Evolutionary conservation across 2,797 vertebrate genomes (phyloP).

Genomic region (Aldrovandia affinis): DNA sequence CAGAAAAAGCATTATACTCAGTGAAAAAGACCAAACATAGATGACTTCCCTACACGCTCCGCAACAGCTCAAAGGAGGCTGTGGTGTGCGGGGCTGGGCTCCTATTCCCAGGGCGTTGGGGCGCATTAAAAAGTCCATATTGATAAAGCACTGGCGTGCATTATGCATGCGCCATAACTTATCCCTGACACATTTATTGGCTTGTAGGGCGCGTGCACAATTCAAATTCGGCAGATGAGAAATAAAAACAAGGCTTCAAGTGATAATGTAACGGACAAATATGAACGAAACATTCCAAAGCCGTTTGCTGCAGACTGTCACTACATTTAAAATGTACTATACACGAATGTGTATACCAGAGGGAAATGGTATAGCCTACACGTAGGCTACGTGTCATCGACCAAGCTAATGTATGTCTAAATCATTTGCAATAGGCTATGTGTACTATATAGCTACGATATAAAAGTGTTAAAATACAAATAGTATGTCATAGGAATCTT

Average conservation of each 20-base stretch:
- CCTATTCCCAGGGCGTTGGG: not conserved
- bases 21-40: not conserved
- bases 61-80: not conserved
- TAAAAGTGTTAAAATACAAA: not conserved
- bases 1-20: not conserved
- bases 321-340: not conserved
- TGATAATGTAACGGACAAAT: not conserved
- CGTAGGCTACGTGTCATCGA: too few relatives aligned
- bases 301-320: too few relatives aligned
- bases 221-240: not conserved
- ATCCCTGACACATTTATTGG: slow-evolving; percentile 2
- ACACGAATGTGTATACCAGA: not conserved
- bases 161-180: slow-evolving; percentile 6
- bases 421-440: too few relatives aligned
- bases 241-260: too few relatives aligned
- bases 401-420: not conserved
- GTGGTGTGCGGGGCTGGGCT: not conserved
- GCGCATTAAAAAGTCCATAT: not conserved
- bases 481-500: not conserved
- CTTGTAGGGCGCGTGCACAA: not conserved
- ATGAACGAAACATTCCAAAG: too few relatives aligned
- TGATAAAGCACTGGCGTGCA: not conserved
- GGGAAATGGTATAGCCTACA: not conserved
- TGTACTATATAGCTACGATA: too few relatives aligned
- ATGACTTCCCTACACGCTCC: not conserved